These are phyloP conservation scores for Tuberolachnus salignus DNA, from an alignment of 2,888 invertebrate species.

Conservation along the genomic window DNA sequence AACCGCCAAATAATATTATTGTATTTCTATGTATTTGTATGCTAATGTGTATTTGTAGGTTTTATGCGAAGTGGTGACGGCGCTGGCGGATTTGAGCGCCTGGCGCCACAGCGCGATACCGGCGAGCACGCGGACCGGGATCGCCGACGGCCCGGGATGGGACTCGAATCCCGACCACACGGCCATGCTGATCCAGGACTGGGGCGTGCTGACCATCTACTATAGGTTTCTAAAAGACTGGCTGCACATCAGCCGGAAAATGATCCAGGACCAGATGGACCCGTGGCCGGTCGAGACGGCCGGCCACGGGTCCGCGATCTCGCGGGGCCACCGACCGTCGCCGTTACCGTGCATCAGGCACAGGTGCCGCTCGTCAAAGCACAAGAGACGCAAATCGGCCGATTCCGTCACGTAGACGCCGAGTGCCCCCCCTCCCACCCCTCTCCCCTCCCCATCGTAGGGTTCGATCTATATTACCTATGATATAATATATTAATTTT, in stretches of 20 bases:
- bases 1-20: no score
- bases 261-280: conserved; percentile 57
- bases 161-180: conserved; percentile 63
- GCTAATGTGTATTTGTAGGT: no score
- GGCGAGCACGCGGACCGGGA: neutral
- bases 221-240: conserved; percentile 69
- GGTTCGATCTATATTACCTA: no score
- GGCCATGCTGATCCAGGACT: conserved; percentile 68
- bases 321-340: neutral
- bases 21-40: no score
- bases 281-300: neutral
- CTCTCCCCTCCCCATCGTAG: neutral
- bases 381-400: neutral
- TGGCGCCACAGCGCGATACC: neutral
- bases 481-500: neutral
- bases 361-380: neutral
- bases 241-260: conserved; percentile 59
- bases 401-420: conserved; percentile 13
- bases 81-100: neutral
- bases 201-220: conserved; percentile 69
- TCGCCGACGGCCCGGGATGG: conserved; percentile 47
- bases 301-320: neutral
- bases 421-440: no score
- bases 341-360: neutral
- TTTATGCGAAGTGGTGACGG: conserved; percentile 29